phyloP scores from a whole-genome alignment of 1,140 invertebrate genomes.

The Mercenaria mercenaria region DNA sequence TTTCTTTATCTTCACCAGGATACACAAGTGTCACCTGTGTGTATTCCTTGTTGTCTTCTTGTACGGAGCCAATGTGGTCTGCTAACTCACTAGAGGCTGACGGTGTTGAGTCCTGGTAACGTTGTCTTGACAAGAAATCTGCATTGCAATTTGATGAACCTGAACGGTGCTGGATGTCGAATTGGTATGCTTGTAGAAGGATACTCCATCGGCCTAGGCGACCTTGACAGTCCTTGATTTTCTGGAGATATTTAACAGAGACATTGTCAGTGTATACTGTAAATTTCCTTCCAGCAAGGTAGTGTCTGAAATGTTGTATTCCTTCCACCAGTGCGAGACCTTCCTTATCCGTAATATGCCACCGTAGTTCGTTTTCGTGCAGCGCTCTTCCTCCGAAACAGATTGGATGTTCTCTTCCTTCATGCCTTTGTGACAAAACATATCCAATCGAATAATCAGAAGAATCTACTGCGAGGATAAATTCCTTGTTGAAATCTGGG shows the following conservation, averaged over 20 bases:
- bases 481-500: neutral
- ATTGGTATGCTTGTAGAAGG: too few species aligned
- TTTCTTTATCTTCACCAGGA: too few species aligned
- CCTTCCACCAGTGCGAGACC: constrained; percentile 2
- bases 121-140: too few species aligned
- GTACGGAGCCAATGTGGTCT: too few species aligned
- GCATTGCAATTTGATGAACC: too few species aligned
- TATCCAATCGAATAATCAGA: neutral
- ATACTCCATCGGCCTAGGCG: too few species aligned
- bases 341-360: constrained; percentile 12
- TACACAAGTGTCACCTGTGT: too few species aligned
- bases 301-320: neutral
- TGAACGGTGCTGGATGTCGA: too few species aligned
- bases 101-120: too few species aligned
- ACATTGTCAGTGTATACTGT: constrained; percentile 3
- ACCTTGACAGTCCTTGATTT: too few species aligned
- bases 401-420: neutral
- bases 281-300: neutral
- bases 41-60: too few species aligned
- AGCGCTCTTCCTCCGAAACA: neutral
- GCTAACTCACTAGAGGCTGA: too few species aligned
- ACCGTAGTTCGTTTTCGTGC: neutral
- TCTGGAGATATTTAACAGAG: neutral
- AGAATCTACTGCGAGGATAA: constrained; percentile 10
- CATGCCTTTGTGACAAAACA: neutral